phyloP scores from a whole-genome alignment of 1,140 invertebrate genomes.

The Venustaconcha ellipsiformis region DNA sequence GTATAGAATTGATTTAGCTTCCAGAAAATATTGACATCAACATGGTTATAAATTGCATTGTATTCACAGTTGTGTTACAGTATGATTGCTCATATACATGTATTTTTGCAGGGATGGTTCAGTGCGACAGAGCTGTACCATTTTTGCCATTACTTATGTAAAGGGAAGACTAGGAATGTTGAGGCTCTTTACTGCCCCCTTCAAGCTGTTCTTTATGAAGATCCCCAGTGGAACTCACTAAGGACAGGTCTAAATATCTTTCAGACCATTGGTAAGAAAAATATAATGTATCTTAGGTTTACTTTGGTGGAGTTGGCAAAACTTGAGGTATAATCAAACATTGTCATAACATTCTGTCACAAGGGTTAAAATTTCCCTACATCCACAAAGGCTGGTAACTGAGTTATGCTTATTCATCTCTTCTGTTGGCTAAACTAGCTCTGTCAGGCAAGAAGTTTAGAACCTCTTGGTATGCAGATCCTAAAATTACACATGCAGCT shows the following conservation, averaged over 20 bases:
- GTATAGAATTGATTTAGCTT: too few relatives aligned
- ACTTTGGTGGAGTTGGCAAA: neutral
- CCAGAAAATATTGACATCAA: too few relatives aligned
- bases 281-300: neutral
- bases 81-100: neutral
- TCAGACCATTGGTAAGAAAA: conserved; percentile 38
- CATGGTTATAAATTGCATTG: neutral
- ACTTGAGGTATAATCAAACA: too few relatives aligned
- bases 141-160: conserved; percentile 49
- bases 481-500: too few relatives aligned
- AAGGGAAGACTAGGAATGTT: conserved; percentile 47
- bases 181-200: conserved; percentile 46
- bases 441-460: too few relatives aligned
- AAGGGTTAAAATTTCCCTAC: too few relatives aligned
- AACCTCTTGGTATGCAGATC: too few relatives aligned
- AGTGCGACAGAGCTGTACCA: conserved; percentile 54
- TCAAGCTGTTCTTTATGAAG: conserved; percentile 38
- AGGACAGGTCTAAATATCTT: conserved; percentile 17
- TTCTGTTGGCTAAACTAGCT: too few relatives aligned
- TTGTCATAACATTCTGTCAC: too few relatives aligned
- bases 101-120: conserved; percentile 51
- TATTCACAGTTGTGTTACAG: neutral
- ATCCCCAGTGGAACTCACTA: conserved; percentile 42
- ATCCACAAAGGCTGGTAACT: too few relatives aligned
- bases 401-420: too few relatives aligned